phyloP scores from a whole-genome alignment of 2,113 vertebrate genomes.

The Chloropsis cyanopogon region DNA sequence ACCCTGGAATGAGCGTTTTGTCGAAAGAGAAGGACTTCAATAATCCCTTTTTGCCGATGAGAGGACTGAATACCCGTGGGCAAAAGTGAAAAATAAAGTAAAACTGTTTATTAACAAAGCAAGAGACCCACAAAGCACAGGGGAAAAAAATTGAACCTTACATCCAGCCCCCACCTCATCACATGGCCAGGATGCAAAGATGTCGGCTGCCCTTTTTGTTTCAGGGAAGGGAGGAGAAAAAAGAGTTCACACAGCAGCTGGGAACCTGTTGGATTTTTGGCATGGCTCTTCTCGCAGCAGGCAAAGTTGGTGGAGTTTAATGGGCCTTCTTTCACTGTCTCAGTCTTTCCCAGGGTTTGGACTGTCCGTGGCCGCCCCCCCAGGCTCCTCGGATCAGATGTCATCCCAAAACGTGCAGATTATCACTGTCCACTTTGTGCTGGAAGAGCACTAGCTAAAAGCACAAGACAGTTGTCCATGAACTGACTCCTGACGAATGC shows the following conservation, averaged over 20 bases:
- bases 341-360: not conserved
- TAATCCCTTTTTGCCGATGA: not conserved
- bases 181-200: accelerated
- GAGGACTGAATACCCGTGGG: not conserved
- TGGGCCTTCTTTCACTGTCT: not conserved
- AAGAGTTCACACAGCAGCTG: not conserved
- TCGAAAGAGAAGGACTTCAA: not conserved
- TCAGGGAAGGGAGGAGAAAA: not conserved
- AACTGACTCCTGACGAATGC: too few relatives aligned
- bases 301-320: not conserved
- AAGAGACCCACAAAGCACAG: not conserved
- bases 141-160: not conserved
- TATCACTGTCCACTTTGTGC: too few relatives aligned
- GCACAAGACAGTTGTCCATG: too few relatives aligned
- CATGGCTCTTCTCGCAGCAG: not conserved
- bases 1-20: accelerated
- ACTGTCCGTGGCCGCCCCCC: accelerated
- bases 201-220: not conserved
- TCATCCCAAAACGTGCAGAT: too few relatives aligned
- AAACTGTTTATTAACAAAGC: not conserved
- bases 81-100: not conserved
- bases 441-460: too few relatives aligned
- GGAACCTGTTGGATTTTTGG: not conserved
- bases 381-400: not conserved
- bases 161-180: not conserved